These are phyloP conservation scores for Tupaia chinensis DNA, from an alignment of 2,113 vertebrate genomes.

Conservation along the genomic window DNA sequence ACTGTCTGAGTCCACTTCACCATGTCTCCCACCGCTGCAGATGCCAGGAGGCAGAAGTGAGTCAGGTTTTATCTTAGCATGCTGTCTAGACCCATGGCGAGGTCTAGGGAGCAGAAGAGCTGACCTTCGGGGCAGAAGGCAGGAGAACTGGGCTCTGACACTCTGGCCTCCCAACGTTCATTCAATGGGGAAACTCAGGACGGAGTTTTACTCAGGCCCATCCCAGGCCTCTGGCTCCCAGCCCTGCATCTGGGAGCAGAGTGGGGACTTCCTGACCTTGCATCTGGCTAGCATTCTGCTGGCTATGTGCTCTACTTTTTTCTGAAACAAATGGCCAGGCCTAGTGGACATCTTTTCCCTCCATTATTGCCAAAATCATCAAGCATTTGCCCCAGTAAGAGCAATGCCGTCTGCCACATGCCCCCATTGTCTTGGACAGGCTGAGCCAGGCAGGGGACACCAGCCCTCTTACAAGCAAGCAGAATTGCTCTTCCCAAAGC, in stretches of 20 bases:
- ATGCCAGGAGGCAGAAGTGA: background rate
- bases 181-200: background rate
- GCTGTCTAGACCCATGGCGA: background rate
- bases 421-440: background rate
- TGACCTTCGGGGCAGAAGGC: background rate
- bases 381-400: background rate
- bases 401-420: background rate
- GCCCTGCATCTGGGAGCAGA: fast-evolving
- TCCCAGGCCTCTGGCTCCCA: background rate
- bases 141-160: background rate
- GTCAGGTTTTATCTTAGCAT: too few relatives aligned
- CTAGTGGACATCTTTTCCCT: background rate
- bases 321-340: background rate
- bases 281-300: background rate
- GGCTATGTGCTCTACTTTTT: background rate
- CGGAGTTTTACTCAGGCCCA: background rate
- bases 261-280: background rate
- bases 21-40: background rate
- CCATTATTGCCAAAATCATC: background rate
- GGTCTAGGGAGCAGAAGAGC: background rate
- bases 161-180: background rate
- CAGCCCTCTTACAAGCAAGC: background rate
- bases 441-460: background rate
- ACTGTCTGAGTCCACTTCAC: background rate
- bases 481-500: background rate